Percentiles rank a stretch among this genome's conserved stretches.
These are phyloP conservation scores for Erpobdella octoculata DNA, from an alignment of 2,888 invertebrate species.

Conservation along the genomic window DNA sequence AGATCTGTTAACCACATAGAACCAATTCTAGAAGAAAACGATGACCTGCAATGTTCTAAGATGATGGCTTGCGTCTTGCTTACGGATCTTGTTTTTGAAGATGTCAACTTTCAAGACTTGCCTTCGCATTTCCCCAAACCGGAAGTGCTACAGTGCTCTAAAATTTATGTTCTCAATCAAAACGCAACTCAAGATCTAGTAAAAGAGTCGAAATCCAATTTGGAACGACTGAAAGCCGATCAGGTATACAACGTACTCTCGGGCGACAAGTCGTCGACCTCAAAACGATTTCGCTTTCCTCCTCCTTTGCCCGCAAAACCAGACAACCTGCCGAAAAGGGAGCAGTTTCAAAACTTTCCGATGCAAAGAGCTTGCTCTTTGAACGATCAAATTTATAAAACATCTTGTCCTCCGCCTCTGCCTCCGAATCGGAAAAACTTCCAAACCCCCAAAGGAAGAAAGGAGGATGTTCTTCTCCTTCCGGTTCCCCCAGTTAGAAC, in stretches of 20 bases:
- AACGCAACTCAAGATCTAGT: neutral
- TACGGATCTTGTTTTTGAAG: neutral
- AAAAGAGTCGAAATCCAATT: too few species aligned
- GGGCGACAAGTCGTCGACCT: too few species aligned
- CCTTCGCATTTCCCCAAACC: neutral
- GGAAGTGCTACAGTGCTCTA: neutral
- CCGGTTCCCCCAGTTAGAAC: neutral
- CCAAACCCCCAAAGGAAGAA: too few species aligned
- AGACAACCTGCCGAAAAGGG: neutral
- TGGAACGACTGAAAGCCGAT: too few species aligned
- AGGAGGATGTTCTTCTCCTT: too few species aligned
- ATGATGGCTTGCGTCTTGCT: neutral
- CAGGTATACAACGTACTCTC: too few species aligned
- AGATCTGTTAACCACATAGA: too few species aligned
- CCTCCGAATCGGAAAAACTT: neutral
- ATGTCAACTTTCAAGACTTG: neutral
- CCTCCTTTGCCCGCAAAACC: neutral
- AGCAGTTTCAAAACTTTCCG: conserved; percentile 2
- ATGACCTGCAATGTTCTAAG: too few species aligned
- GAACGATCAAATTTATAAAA: neutral
- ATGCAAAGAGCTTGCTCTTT: neutral
- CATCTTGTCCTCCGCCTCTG: neutral
- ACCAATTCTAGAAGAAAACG: too few species aligned
- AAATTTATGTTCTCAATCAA: neutral
- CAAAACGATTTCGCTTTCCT: neutral